Conservation (phyloP, 2,797 vertebrate species). For the Semaprochilodus insignis region DNA sequence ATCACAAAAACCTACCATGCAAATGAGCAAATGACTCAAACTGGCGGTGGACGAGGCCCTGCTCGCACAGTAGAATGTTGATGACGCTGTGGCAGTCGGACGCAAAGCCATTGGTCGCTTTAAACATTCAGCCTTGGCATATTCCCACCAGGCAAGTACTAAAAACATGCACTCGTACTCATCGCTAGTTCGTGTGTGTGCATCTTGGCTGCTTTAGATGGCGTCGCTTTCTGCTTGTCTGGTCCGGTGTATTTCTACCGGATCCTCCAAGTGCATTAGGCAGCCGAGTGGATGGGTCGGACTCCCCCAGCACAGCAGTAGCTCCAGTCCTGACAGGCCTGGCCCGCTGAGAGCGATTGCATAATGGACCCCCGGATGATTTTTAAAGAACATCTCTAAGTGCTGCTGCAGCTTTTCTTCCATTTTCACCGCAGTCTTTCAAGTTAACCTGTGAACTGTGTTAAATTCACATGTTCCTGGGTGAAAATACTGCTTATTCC, state of each 20-base stretch:
- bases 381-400: conserved; percentile 57
- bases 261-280: conserved; percentile 11
- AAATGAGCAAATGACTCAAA: no score
- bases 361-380: conserved; percentile 72
- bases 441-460: neutral
- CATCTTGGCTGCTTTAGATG: neutral
- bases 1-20: no score
- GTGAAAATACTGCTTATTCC: neutral
- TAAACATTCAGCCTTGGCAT: no score
- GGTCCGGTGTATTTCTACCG: neutral
- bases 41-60: no score
- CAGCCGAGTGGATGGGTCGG: neutral
- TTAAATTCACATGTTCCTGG: neutral
- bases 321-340: conserved; percentile 7
- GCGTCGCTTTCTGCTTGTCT: conserved; percentile 10
- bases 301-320: neutral
- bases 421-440: neutral
- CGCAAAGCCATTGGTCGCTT: no score
- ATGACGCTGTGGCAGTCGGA: no score
- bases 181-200: neutral
- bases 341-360: conserved; percentile 60
- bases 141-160: no score
- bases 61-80: no score
- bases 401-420: conserved; percentile 4
- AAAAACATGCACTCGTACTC: no score